Percentiles rank a stretch among this genome's conserved stretches.
Evolutionary conservation across 2,113 vertebrate species (phyloP).

Genomic region (Aegotheles bennettii): DNA sequence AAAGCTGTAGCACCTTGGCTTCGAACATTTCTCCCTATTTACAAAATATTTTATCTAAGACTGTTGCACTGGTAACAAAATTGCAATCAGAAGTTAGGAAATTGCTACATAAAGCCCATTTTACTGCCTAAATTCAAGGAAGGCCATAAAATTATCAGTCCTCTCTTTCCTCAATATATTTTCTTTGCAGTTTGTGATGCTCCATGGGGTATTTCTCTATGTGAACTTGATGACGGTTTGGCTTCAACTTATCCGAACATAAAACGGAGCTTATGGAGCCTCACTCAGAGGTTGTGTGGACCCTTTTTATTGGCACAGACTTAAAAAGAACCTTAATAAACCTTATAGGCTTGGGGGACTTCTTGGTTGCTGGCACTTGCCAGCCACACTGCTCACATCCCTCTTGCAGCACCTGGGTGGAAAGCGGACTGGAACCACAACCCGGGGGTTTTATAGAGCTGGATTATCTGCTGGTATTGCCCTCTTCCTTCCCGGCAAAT

Average conservation of each 20-base stretch:
- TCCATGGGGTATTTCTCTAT: constrained; percentile 21
- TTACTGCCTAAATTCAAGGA: constrained; percentile 26
- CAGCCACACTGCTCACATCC: not conserved
- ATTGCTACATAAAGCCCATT: constrained; percentile 27
- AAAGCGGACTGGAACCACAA: constrained; percentile 17
- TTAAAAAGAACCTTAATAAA: constrained; percentile 59
- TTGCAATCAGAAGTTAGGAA: constrained; percentile 7
- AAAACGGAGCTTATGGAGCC: constrained; percentile 47
- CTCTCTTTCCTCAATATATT: constrained; percentile 19
- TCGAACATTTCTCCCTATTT: not conserved
- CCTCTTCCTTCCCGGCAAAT: not conserved
- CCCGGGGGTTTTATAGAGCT: not conserved
- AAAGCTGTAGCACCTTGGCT: not conserved
- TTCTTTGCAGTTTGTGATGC: constrained; percentile 14
- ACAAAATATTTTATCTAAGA: not conserved
- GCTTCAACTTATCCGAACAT: constrained; percentile 39
- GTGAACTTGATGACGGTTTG: constrained; percentile 42
- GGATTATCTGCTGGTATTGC: constrained; percentile 20
- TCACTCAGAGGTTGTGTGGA: constrained; percentile 17
- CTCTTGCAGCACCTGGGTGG: not conserved
- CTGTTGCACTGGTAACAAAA: not conserved
- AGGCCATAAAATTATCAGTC: constrained; percentile 54
- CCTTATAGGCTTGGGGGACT: constrained; percentile 32
- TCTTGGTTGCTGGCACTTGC: constrained; percentile 25
- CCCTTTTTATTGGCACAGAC: constrained; percentile 59